Conservation (phyloP, 2,888 invertebrate genomes). For the Creontiades dilutus region DNA sequence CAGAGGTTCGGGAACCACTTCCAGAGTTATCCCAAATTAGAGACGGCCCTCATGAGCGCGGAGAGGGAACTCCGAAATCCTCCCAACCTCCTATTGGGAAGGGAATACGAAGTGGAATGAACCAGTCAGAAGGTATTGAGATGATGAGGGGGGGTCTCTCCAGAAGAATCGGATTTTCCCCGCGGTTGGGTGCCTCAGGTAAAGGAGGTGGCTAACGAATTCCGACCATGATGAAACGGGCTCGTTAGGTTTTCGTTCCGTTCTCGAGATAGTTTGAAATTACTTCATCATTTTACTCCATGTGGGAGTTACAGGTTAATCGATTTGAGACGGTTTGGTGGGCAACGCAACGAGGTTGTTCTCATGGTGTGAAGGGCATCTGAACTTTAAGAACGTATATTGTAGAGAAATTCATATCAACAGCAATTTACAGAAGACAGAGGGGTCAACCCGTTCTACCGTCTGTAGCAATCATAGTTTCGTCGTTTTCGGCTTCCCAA, state of each 20-base stretch:
- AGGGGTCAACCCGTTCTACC: no score
- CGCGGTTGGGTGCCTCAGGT: constrained; percentile 68
- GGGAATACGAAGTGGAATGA: constrained; percentile 40
- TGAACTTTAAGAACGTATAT: neutral
- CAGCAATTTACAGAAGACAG: no score
- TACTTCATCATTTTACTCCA: constrained; percentile 67
- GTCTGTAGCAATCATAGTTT: no score
- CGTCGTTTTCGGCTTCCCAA: no score
- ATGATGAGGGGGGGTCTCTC: constrained; percentile 23
- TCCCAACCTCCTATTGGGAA: neutral
- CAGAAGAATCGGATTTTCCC: constrained; percentile 67
- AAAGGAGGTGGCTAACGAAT: constrained; percentile 63
- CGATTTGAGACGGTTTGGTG: constrained; percentile 55
- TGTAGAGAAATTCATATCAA: neutral
- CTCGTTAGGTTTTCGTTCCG: constrained; percentile 36
- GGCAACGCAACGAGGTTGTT: neutral
- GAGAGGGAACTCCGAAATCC: constrained; percentile 4
- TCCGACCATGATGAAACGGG: constrained; percentile 58
- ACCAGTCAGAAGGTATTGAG: constrained; percentile 36
- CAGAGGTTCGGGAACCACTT: neutral
- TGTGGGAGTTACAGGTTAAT: constrained; percentile 64
- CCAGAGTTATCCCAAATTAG: constrained; percentile 51
- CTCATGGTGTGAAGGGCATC: constrained; percentile 3
- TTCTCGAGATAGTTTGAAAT: constrained; percentile 61
- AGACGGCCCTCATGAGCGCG: constrained; percentile 28